Evolutionary conservation across 1,140 invertebrate species (phyloP), one percentile per base, ranked within the genome.

Genomic region (Brachionus calyciflorus): DNA sequence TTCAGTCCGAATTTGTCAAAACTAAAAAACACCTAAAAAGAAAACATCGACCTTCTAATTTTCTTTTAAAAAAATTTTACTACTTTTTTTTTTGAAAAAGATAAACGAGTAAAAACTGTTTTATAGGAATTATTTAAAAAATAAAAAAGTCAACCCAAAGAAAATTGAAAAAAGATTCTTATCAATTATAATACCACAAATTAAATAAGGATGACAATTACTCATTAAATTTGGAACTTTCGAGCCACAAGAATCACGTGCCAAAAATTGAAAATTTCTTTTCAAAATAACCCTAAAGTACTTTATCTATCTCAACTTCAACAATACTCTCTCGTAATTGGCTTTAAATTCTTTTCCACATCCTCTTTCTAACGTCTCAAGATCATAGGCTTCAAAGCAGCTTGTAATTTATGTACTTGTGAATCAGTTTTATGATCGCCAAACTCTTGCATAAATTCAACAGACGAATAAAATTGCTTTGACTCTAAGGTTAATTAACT

Each of bases 301-400:
- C 87, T 99, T 99, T 87, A 99, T 99, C 83, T 99, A 97, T 77
- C 86, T 98, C 96, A 21, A 98, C 93, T 87, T 99, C 97, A 78
- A 99, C 93, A 78, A 99, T 98, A 26, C 96, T 99, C 87, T 99
- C 97, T 87, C 98, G 94, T 85, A 99, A n/a, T 99, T 1, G 96
- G 95, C 28, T 96, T 95, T 77, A 99, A 87, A 9, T 92, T 93
- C 86, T 99, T 99, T 85, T 99, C 97, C 0, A 99, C 97, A 84
- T 99, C 97, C 86, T 99, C 96, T 86, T 99, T 99, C 78, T 99
- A 87, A 79, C 97, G 87, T 78, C 97, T 87, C 76, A 99, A 84
- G 96, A 99, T 99, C 95, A 99, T 98, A 7, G 97, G 97, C 85
- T 99, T 99, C 17, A 99, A 86, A 9, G 99, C 46, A 10, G 55